A percentile compares a stretch with the other conserved stretches of the same genome.
These are phyloP conservation scores for Cherax destructor DNA, from an alignment of 1,140 invertebrate genomes.

Conservation along the genomic window DNA sequence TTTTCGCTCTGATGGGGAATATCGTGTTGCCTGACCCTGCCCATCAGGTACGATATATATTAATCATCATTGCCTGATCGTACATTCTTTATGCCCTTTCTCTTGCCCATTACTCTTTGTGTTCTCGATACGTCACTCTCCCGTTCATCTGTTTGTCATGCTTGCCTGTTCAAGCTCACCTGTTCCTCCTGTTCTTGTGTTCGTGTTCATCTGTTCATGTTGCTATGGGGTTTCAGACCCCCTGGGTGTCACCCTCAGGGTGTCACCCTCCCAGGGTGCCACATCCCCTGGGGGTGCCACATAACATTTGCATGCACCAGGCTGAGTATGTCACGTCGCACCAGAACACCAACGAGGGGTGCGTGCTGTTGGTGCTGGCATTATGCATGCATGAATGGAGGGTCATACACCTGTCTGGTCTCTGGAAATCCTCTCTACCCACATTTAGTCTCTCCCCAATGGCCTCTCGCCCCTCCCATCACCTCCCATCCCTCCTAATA, in stretches of 20 bases:
- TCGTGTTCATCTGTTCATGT: not conserved
- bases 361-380: constrained; percentile 22
- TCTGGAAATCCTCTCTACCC: constrained; percentile 29
- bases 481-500: not conserved
- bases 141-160: constrained; percentile 29
- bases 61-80: constrained; percentile 44
- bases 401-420: constrained; percentile 42
- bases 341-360: constrained; percentile 8
- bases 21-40: not conserved
- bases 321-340: constrained; percentile 33
- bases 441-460: constrained; percentile 7
- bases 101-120: constrained; percentile 21
- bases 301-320: constrained; percentile 50
- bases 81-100: constrained; percentile 37
- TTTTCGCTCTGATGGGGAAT: constrained; percentile 2
- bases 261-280: not conserved
- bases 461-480: constrained; percentile 3
- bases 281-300: constrained; percentile 13
- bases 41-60: constrained; percentile 39
- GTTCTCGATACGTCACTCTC: too few species aligned
- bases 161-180: not conserved
- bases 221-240: not conserved
- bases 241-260: not conserved
- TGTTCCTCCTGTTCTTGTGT: not conserved
- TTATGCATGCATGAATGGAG: constrained; percentile 67